Conservation (phyloP, 2,113 vertebrate species). For the Donacobius atricapilla region DNA sequence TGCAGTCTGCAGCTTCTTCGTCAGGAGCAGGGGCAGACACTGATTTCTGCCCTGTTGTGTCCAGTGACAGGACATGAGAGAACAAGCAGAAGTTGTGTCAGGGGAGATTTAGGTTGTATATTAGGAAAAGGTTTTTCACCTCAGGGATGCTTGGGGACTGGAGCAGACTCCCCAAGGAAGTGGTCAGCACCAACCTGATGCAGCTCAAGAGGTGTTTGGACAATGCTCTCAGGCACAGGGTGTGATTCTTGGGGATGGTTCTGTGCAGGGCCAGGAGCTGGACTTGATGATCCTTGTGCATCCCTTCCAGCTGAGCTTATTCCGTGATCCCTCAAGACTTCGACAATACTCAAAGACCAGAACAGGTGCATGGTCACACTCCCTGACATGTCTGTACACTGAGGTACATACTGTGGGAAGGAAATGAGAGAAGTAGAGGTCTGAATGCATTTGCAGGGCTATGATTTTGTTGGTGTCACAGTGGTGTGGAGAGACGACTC, state of each 20-base stretch:
- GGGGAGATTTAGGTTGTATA: not conserved
- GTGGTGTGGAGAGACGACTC: not conserved
- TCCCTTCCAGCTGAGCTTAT: not conserved
- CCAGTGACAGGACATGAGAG: not conserved
- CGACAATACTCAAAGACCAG: not conserved
- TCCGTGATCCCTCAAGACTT: not conserved
- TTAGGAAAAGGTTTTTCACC: not conserved
- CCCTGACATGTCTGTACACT: not conserved
- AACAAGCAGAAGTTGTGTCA: not conserved
- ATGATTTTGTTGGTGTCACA: not conserved
- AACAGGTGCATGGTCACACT: not conserved
- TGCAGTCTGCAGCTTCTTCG: not conserved
- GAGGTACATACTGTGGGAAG: not conserved
- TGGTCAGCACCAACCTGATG: not conserved
- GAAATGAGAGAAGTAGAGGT: not conserved
- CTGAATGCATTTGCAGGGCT: not conserved
- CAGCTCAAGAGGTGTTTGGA: not conserved
- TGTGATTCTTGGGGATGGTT: not conserved
- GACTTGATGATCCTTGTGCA: fast-evolving
- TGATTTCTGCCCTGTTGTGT: not conserved
- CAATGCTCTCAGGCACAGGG: not conserved
- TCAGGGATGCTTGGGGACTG: not conserved
- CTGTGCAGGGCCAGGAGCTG: not conserved
- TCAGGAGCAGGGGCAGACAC: not conserved
- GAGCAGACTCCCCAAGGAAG: not conserved